Evolutionary conservation across 2,113 vertebrate species (phyloP).

Genomic region (Prinia subflava): DNA sequence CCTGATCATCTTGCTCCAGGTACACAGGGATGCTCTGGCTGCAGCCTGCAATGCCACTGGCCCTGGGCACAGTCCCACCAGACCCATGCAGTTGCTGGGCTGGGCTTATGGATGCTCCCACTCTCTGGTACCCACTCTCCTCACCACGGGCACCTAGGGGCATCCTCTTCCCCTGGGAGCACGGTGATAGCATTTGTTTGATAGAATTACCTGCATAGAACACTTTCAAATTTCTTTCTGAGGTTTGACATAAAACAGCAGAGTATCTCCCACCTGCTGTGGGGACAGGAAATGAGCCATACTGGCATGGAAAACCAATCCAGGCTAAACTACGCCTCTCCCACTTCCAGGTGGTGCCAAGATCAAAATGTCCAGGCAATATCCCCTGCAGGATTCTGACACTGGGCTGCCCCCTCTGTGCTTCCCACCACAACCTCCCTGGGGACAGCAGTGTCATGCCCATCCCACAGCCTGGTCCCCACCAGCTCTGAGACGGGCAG

Average conservation of each 20-base stretch:
- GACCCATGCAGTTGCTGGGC: neutral
- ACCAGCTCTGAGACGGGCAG: neutral
- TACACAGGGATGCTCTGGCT: neutral
- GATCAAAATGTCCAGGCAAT: neutral
- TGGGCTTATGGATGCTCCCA: neutral
- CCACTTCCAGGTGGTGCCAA: neutral
- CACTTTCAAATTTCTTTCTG: neutral
- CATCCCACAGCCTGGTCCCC: neutral
- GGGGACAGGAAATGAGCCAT: neutral
- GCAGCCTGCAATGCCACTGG: neutral
- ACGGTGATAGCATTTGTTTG: accelerated
- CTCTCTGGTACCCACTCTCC: neutral
- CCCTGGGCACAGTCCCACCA: neutral
- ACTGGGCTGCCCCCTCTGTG: neutral
- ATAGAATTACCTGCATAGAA: neutral
- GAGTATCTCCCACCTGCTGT: neutral
- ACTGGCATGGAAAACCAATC: neutral
- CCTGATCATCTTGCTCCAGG: neutral
- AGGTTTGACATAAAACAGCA: neutral
- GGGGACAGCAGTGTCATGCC: neutral
- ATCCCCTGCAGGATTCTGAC: accelerated
- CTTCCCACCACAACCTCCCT: neutral
- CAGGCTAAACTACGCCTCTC: neutral
- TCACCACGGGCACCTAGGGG: accelerated
- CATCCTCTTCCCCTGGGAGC: neutral